A percentile compares a stretch with the other conserved stretches of the same genome.
Evolutionary conservation across 2,797 vertebrate genomes (phyloP).

Genomic region (Petrocephalus schoutedeni): DNA sequence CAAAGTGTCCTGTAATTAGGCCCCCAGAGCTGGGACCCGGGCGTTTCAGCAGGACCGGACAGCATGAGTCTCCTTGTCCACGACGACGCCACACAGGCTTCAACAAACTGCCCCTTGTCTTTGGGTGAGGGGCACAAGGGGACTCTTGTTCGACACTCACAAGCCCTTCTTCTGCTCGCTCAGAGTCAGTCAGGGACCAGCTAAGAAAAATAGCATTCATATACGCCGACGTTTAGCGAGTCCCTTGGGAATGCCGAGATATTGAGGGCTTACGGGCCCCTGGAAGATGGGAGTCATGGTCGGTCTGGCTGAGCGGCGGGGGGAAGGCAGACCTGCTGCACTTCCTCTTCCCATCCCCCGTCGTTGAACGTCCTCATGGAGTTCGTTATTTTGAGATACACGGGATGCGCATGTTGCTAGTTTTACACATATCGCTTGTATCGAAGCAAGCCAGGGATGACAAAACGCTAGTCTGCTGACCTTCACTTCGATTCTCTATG

Average conservation of each 20-base stretch:
- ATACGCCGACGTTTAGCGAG: too few relatives aligned
- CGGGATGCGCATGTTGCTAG: background rate
- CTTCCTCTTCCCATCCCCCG: background rate
- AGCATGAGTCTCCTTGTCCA: background rate
- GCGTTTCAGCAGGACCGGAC: background rate
- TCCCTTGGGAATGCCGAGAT: background rate
- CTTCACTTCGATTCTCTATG: background rate
- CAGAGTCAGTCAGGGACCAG: background rate
- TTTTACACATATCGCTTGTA: background rate
- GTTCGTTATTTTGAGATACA: background rate
- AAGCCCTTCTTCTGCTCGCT: background rate
- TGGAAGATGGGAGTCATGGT: background rate
- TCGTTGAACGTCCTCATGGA: background rate
- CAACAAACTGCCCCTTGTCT: conserved; percentile 12
- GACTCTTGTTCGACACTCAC: background rate
- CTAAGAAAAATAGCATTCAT: background rate
- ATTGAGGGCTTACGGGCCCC: background rate
- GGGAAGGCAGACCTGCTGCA: background rate
- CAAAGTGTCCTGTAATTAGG: background rate
- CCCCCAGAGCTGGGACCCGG: background rate
- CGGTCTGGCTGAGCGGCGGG: too few relatives aligned
- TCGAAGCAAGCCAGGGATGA: background rate
- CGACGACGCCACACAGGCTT: background rate
- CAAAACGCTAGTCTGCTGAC: background rate
- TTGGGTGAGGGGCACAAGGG: background rate